Conservation (phyloP, 2,888 invertebrate genomes). For the Apodemia zela region DNA sequence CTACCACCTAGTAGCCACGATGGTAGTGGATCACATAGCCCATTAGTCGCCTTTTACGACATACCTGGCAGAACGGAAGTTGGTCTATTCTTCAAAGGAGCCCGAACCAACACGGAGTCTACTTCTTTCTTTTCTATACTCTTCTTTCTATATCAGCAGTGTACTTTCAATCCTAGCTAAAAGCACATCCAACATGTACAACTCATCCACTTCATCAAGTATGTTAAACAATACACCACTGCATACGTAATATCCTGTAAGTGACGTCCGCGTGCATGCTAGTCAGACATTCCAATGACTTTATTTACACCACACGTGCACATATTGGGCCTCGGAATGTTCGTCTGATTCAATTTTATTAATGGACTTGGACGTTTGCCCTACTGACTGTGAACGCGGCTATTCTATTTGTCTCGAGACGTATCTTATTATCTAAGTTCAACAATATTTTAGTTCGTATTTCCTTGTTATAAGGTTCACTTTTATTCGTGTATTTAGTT, state of each 20-base stretch:
- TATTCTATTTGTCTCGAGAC: constrained; percentile 64
- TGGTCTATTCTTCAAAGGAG: no score
- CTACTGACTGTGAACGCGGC: constrained; percentile 70
- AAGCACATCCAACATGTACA: no score
- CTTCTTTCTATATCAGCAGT: no score
- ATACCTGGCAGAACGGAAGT: no score
- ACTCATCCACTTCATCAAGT: not conserved
- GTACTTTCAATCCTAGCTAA: no score
- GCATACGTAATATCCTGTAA: constrained; percentile 23
- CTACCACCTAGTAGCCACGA: no score
- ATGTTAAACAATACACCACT: not conserved
- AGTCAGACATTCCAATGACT: constrained; percentile 37
- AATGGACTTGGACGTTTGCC: constrained; percentile 80
- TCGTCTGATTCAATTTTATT: constrained; percentile 79
- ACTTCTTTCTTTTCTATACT: no score
- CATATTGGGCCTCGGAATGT: constrained; percentile 73
- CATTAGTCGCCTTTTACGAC: no score
- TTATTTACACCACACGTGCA: constrained; percentile 71
- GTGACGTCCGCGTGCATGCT: constrained; percentile 28
- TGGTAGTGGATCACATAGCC: no score
- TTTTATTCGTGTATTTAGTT: constrained; percentile 37
- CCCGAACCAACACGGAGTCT: no score
- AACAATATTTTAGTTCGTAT: constrained; percentile 50
- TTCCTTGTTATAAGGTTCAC: constrained; percentile 42
- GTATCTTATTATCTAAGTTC: constrained; percentile 45